phyloP scores from a whole-genome alignment of 2,113 vertebrate species.

The Lophura nycthemera region DNA sequence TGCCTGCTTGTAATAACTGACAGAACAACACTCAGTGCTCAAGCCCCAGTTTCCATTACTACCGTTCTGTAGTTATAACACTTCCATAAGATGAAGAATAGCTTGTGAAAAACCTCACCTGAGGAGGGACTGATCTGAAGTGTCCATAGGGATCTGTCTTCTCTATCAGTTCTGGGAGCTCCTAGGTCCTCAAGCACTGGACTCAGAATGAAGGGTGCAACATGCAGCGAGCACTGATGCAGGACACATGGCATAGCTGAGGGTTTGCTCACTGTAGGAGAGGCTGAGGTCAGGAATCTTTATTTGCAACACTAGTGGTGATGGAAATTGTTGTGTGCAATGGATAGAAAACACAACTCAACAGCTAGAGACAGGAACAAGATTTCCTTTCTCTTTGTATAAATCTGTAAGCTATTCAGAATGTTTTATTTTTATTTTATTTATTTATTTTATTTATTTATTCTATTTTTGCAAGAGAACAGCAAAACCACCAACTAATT shows the following conservation, averaged over 20 bases:
- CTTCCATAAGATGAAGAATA: background rate
- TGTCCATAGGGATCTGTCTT: background rate
- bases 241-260: background rate
- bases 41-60: background rate
- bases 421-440: no score
- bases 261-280: background rate
- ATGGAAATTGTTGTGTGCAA: background rate
- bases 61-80: background rate
- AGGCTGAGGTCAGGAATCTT: background rate
- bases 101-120: background rate
- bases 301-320: background rate
- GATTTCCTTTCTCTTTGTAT: background rate
- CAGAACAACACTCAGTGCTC: background rate
- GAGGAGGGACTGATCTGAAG: background rate
- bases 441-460: no score
- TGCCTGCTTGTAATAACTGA: background rate
- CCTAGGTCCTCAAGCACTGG: background rate
- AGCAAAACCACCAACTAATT: background rate
- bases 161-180: background rate
- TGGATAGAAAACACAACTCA: background rate
- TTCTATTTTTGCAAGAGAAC: constrained; percentile 18
- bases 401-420: background rate
- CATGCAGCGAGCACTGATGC: background rate
- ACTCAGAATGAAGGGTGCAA: background rate
- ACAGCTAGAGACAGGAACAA: background rate